Base-by-base conservation (phyloP, 2,113 vertebrate species). In the Nymphicus hollandicus region DNA sequence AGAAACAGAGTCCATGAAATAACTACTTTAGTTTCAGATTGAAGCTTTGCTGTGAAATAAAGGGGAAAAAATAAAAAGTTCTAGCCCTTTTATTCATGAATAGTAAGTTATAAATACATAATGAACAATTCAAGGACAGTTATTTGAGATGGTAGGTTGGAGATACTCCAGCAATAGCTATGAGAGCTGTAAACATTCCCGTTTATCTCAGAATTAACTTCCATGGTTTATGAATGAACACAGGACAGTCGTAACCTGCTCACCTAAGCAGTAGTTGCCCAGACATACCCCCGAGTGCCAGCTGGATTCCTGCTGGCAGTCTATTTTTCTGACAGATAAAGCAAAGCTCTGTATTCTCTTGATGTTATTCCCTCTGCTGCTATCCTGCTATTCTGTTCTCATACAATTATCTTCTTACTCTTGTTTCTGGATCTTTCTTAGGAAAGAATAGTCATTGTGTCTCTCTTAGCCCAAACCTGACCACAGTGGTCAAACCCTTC, bases 271-370 rank as follows among this genome's bases (percentile, higher is more conserved):
- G 19, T 31, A 1, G 43, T 85, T 10, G 0, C 22, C n/a, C 46
- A 61, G 76, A 41, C 18, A 2, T 6, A 13, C 6, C 60, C 53
- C 37, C 0, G 0, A 37, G 39, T 46, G 37, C 56, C 10, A 13
- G 23, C 61, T 88, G 74, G 18, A 22, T 25, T 71, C 70, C 82
- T 82, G 44, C 58, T 78, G 73, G 6, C n/a, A 16, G 5, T 11
- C 66, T 73, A 0, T 20, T 81, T 70, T 80, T 46, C 77, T 94
- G 56, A 39, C 33, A 81, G 55, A 55, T 39, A 24, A 81, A 85
- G 29, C 7, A 78, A 55, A 92, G 29, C 17, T 70, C 37, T 3
- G 1, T 28, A 2, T 84, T 20, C n/a, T 83, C 50, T 46, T 77
- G 13, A 50, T 68, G 39, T 41, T 80, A n/a, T 35, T 84, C 19